phyloP scores from a whole-genome alignment of 2,113 vertebrate genomes.

The Coracopsis vasa region DNA sequence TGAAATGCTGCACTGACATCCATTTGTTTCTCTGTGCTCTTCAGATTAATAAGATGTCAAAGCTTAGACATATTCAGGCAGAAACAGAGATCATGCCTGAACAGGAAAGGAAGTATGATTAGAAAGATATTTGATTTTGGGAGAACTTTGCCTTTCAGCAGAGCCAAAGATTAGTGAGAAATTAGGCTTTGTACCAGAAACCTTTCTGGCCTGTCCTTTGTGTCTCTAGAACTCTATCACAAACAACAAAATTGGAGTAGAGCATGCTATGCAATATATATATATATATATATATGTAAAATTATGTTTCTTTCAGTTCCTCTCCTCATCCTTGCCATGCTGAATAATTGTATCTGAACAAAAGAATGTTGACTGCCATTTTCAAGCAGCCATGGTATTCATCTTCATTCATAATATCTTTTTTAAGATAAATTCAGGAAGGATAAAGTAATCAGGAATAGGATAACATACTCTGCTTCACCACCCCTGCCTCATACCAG shows the following conservation, averaged over 20 bases:
- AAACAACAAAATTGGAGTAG: neutral
- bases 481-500: rapidly evolving
- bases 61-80: neutral
- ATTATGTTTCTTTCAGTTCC: neutral
- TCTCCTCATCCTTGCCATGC: neutral
- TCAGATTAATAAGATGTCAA: neutral
- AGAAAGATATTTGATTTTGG: neutral
- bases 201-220: rapidly evolving
- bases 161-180: rapidly evolving
- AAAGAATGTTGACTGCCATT: neutral
- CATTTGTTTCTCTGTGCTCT: neutral
- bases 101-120: neutral
- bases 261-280: neutral
- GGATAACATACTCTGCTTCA: neutral
- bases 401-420: neutral
- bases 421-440: neutral
- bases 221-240: neutral
- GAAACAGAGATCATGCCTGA: neutral
- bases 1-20: neutral
- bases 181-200: neutral
- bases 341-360: neutral
- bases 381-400: neutral
- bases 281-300: neutral
- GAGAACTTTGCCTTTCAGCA: neutral
- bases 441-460: neutral